These are phyloP conservation scores for Spea hammondii DNA, from an alignment of 2,797 vertebrate genomes.

Conservation along the genomic window DNA sequence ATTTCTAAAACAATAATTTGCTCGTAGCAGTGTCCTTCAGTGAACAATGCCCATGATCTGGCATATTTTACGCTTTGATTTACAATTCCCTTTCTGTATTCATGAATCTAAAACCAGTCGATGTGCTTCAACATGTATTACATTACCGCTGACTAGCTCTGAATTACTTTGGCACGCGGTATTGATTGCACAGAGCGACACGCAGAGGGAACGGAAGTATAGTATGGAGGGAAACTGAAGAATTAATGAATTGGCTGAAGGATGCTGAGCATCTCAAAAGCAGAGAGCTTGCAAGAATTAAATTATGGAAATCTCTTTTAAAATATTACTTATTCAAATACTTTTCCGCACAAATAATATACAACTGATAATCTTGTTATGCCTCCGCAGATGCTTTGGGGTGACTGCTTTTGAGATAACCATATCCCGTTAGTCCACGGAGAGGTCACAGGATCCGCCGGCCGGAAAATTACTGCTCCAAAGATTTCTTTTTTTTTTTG, in stretches of 20 bases:
- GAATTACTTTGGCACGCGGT: slow-evolving; percentile 15
- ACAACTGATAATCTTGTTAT: slow-evolving; percentile 4
- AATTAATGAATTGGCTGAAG: neutral
- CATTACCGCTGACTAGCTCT: slow-evolving; percentile 18
- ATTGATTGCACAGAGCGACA: slow-evolving; percentile 18
- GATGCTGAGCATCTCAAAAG: slow-evolving; percentile 4
- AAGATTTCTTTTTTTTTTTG: neutral
- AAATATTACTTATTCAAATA: slow-evolving; percentile 10
- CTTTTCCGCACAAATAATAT: slow-evolving; percentile 10
- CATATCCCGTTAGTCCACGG: neutral
- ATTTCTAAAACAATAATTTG: neutral
- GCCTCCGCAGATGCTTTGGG: neutral
- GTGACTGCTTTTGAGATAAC: neutral
- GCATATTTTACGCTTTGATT: slow-evolving; percentile 21
- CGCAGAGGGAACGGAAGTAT: slow-evolving; percentile 4
- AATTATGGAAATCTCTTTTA: slow-evolving; percentile 12
- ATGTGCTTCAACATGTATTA: slow-evolving; percentile 26
- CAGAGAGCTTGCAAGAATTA: neutral
- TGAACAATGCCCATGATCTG: slow-evolving; percentile 6
- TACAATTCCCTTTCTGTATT: slow-evolving; percentile 13
- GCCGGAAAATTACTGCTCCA: neutral
- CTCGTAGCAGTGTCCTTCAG: neutral
- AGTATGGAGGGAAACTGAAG: neutral
- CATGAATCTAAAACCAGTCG: slow-evolving; percentile 30
- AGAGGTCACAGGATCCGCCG: slow-evolving; percentile 3